Base-by-base conservation (phyloP, 1,140 invertebrate species). In the Lethrus apterus region DNA sequence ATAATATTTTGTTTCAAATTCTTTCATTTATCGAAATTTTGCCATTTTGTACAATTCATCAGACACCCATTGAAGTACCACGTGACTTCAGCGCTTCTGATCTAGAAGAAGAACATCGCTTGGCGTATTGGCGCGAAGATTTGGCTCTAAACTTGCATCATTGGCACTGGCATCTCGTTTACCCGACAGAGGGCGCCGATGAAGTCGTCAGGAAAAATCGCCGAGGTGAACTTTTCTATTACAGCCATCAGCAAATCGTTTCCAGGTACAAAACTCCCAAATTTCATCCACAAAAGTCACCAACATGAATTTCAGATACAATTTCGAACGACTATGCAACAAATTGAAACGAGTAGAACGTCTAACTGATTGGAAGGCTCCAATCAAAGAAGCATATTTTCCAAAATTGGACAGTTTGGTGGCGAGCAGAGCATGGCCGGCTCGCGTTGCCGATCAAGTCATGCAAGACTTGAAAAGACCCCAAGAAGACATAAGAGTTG, bases 161-260 rank as follows among this genome's bases (percentile, higher is more conserved):
- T 57, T 90, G 86, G 86, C 86, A 89, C 64, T 84, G 77, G 84
- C 84, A 87, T 66, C 66, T 86, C 32, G 79, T 86, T 2, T 86
- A 86, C 57, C 83, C 84, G 1, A 78, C 78, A 55, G 74, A 79
- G 35, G 72, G 74, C 0, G 57, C 69, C 9, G 66, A 64, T 9
- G 57, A 60, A 21, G 72, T 82, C 36, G 79, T 82, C 2, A 65
- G 70, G 52, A 81, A 81, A 61, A 79, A 85, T 65, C 62, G 82
- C 11, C 69, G 81, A 7, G 83, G 83, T 2, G 82, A 85, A 58
- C 68, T 85, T 0, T 84, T 85, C 69, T 84, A 81, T 53, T 84
- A 83, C 58, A 84, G 83, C 79, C 81, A 85, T 63, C 74, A 83
- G 57, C 82, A 85, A 60, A 75, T 84, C 43, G 67, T 80, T 21